Percentiles rank a stretch among this genome's conserved stretches.
Conservation (phyloP, 2,888 invertebrate species). For the Troglohyphantes excavatus region DNA sequence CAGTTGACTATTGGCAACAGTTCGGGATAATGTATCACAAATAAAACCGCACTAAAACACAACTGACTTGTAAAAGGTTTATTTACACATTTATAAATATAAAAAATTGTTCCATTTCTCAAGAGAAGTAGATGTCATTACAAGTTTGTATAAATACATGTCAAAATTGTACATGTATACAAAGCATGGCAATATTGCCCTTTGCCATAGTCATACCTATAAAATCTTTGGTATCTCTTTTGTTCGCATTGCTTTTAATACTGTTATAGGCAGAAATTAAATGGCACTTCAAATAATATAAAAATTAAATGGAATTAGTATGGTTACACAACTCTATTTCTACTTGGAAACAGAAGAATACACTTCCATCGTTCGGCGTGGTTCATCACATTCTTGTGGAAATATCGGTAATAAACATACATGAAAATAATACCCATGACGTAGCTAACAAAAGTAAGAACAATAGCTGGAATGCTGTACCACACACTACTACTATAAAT, state of each 20-base stretch:
- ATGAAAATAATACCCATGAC: slow-evolving; percentile 50
- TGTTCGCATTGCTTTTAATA: slow-evolving; percentile 29
- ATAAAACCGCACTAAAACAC: background rate
- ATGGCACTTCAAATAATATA: background rate
- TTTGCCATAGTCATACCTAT: background rate
- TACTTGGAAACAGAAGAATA: slow-evolving; percentile 56
- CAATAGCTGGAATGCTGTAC: slow-evolving; percentile 61
- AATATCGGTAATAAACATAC: slow-evolving; percentile 70
- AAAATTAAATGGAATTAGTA: background rate
- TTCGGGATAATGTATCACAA: too few relatives aligned
- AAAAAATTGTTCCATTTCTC: background rate
- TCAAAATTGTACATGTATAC: slow-evolving; percentile 18
- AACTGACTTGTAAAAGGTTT: background rate
- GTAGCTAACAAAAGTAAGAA: slow-evolving; percentile 53
- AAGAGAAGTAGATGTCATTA: slow-evolving; percentile 10
- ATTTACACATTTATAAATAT: background rate
- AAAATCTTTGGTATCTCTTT: slow-evolving; percentile 56
- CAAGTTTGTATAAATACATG: slow-evolving; percentile 11
- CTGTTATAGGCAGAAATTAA: slow-evolving; percentile 16
- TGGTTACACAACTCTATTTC: slow-evolving; percentile 41
- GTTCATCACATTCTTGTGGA: slow-evolving; percentile 61
- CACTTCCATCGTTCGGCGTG: slow-evolving; percentile 57
- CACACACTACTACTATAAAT: slow-evolving; percentile 45
- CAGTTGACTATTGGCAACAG: too few relatives aligned
- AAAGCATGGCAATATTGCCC: slow-evolving; percentile 6